A percentile compares a stretch with the other conserved stretches of the same genome.
Conservation (phyloP, 2,888 invertebrate genomes). For the Caenorhabditis afra region DNA sequence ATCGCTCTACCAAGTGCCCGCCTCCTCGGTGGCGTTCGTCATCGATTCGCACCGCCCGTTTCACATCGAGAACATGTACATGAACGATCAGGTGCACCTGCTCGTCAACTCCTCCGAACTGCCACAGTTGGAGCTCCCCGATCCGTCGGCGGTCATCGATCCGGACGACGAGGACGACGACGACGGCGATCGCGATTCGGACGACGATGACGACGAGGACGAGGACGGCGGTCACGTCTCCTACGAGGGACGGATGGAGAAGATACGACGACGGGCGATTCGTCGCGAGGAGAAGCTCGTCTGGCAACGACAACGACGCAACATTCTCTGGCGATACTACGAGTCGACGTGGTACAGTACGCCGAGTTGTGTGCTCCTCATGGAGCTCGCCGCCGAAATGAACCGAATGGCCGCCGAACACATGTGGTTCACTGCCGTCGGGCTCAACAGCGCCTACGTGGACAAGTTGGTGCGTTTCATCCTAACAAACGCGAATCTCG, state of each 20-base stretch:
- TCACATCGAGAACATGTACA: constrained; percentile 75
- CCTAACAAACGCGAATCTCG: too few relatives aligned
- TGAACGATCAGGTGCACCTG: constrained; percentile 61
- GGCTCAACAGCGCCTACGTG: constrained; percentile 70
- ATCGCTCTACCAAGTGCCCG: constrained; percentile 63
- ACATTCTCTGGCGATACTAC: constrained; percentile 76
- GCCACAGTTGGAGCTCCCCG: constrained; percentile 57
- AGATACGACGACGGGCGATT: constrained; percentile 56
- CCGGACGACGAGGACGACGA: constrained; percentile 64
- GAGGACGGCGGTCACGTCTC: constrained; percentile 50
- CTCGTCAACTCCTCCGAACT: constrained; percentile 59
- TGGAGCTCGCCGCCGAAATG: constrained; percentile 72
- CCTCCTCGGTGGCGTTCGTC: constrained; percentile 65
- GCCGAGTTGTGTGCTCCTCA: constrained; percentile 68
- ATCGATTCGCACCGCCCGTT: constrained; percentile 77
- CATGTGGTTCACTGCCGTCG: constrained; percentile 76
- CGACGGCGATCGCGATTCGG: constrained; percentile 3
- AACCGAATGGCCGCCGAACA: constrained; percentile 70
- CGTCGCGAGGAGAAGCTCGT: constrained; percentile 61
- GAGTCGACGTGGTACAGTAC: constrained; percentile 70
- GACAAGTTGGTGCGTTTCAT: constrained; percentile 69
- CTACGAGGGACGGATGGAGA: constrained; percentile 57
- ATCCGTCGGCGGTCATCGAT: constrained; percentile 50
- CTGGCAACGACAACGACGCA: constrained; percentile 69
- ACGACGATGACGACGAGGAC: constrained; percentile 52